phyloP scores from a whole-genome alignment of 2,797 vertebrate genomes.

The Acanthurus lineatus region DNA sequence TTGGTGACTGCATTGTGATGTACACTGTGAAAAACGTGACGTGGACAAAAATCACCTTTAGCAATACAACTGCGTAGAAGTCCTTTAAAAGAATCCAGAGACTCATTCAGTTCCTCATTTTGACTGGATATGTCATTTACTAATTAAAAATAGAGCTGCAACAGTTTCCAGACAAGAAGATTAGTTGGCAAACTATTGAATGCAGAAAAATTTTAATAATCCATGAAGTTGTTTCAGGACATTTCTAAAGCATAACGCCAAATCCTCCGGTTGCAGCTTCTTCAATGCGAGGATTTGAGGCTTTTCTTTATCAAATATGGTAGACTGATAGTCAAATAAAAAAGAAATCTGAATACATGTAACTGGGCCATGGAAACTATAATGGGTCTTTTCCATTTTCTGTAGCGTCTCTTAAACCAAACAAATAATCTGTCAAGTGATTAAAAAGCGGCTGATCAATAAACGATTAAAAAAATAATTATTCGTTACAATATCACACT shows the following conservation, averaged over 20 bases:
- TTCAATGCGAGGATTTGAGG: neutral
- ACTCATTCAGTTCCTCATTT: constrained; percentile 10
- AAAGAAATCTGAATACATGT: neutral
- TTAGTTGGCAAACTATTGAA: neutral
- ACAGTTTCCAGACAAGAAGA: neutral
- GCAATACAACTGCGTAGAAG: neutral
- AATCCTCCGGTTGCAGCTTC: neutral
- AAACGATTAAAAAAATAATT: neutral
- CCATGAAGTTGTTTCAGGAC: too few species aligned
- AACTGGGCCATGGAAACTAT: neutral
- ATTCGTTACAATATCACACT: too few species aligned
- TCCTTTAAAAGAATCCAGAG: neutral
- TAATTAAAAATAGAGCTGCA: neutral
- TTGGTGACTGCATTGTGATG: constrained; percentile 18
- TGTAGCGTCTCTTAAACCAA: neutral
- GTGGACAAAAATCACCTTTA: neutral
- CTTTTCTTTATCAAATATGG: neutral
- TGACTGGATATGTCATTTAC: neutral
- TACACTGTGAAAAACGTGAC: neutral
- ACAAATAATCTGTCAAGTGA: fast-evolving
- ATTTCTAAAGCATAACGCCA: neutral
- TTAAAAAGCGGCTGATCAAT: neutral
- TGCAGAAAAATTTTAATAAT: neutral
- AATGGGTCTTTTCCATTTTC: neutral
- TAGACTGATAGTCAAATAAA: neutral